Conservation (phyloP, 1,140 invertebrate species). For the Batillaria attramentaria region DNA sequence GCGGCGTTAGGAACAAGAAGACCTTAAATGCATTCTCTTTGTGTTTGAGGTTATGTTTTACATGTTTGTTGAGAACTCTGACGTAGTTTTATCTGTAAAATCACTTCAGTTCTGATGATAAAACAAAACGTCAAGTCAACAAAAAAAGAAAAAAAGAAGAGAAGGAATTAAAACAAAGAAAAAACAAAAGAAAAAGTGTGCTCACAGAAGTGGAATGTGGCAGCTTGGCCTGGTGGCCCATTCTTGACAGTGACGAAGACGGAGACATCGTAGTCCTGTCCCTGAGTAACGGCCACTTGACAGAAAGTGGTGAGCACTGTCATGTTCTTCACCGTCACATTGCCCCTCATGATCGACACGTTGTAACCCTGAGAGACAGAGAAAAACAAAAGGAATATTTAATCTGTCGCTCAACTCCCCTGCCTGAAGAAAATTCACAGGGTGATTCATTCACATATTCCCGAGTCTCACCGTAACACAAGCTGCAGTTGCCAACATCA, state of each 20-base stretch:
- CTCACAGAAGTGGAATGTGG: neutral
- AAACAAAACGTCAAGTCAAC: neutral
- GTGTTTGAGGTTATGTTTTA: neutral
- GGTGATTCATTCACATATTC: too few relatives aligned
- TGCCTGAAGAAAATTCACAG: too few relatives aligned
- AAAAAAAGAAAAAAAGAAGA: neutral
- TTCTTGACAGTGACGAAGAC: neutral
- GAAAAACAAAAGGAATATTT: too few relatives aligned
- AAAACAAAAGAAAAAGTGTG: neutral
- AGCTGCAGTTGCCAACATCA: too few relatives aligned
- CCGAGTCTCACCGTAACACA: too few relatives aligned
- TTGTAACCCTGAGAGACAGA: slow-evolving; percentile 30
- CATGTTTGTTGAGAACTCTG: neutral
- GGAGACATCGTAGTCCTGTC: neutral
- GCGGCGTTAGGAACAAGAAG: neutral
- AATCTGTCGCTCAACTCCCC: too few relatives aligned
- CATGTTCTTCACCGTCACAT: neutral
- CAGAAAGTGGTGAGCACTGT: neutral
- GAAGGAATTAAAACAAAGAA: neutral
- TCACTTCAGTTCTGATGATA: neutral
- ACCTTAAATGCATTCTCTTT: neutral
- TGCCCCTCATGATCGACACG: neutral
- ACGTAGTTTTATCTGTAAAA: neutral
- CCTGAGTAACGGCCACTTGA: neutral
- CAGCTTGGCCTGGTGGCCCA: neutral